Evolutionary conservation across 2,797 vertebrate genomes (phyloP).

Genomic region (Sternotherus odoratus): DNA sequence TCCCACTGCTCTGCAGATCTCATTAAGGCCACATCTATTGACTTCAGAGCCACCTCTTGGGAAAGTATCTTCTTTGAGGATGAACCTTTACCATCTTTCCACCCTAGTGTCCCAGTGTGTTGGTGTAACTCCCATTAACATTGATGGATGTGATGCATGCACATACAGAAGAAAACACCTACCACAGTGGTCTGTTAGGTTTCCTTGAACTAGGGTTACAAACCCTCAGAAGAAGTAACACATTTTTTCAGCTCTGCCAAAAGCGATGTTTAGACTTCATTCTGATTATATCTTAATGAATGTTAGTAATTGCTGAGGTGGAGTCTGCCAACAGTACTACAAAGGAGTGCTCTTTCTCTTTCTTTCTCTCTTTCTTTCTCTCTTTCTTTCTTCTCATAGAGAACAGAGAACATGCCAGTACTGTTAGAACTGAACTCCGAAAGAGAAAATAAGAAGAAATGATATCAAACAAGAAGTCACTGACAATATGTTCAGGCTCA

Average conservation of each 20-base stretch:
- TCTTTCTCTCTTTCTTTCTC: background rate
- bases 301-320: accelerated
- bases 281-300: background rate
- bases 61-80: background rate
- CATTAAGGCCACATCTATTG: background rate
- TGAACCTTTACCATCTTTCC: background rate
- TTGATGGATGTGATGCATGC: background rate
- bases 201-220: slow-evolving; percentile 4
- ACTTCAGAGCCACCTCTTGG: background rate
- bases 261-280: background rate
- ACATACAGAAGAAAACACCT: background rate
- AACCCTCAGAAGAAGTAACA: background rate
- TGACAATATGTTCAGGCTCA: background rate
- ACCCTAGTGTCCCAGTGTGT: background rate
- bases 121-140: background rate
- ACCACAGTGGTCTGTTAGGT: background rate
- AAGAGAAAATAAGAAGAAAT: background rate
- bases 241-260: background rate
- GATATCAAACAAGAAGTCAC: background rate
- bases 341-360: background rate
- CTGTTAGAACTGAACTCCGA: background rate
- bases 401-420: background rate
- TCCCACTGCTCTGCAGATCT: background rate
- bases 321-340: accelerated
- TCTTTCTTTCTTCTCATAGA: background rate